Evolutionary conservation across 2,113 vertebrate genomes (phyloP).

Genomic region (Ceyx melanurus): DNA sequence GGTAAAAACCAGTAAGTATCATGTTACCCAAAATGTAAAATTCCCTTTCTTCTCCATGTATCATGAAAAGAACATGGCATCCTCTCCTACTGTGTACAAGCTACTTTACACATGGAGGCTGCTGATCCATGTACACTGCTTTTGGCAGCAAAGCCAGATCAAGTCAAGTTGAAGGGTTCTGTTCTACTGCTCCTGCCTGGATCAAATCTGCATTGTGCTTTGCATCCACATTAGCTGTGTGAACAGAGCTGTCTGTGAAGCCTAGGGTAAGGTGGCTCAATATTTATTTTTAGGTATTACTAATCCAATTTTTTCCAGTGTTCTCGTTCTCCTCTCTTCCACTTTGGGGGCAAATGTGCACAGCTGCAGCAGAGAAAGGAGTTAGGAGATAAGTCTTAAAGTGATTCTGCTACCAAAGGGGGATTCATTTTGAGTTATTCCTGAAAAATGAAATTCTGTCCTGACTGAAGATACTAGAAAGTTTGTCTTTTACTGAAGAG

Average conservation of each 20-base stretch:
- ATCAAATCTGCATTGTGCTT: not conserved
- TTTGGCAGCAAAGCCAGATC: not conserved
- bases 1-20: not conserved
- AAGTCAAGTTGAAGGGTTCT: not conserved
- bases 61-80: rapidly evolving
- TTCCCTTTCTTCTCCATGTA: not conserved
- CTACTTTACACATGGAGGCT: not conserved
- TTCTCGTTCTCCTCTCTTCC: not conserved
- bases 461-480: not conserved
- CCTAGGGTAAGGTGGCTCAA: rapidly evolving
- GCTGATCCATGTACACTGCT: not conserved
- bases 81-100: not conserved
- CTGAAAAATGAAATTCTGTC: conserved; percentile 25
- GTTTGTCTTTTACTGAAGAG: conserved; percentile 6
- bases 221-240: not conserved
- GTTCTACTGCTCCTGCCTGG: not conserved
- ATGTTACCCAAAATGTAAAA: not conserved
- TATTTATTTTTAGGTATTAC: not conserved
- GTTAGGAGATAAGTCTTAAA: not conserved
- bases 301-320: not conserved
- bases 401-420: not conserved
- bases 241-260: not conserved
- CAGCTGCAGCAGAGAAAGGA: not conserved
- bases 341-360: not conserved
- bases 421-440: not conserved